Base-by-base conservation (phyloP, 2,888 invertebrate species). In the Gortyna flavago region DNA sequence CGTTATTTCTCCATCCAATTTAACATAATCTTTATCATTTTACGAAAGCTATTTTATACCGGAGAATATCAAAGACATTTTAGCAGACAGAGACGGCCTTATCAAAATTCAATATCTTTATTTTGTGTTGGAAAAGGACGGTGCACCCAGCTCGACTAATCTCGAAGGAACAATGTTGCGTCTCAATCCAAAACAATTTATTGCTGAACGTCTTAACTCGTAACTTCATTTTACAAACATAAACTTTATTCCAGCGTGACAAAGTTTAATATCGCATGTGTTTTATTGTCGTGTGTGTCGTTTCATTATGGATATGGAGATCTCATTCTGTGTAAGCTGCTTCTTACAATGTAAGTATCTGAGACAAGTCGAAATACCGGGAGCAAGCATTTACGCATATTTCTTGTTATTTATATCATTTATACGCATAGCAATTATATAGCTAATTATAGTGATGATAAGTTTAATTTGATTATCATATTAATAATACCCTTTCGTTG, bases 21-120 rank as follows among this genome's bases (percentile, higher is more conserved):
- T 87, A 79, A 80, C 83, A 87, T 88, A 84, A 90, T 85, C 88
- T 87, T 87, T 84, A 88, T 88, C 88, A 89, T 91, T 87, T 89
- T 90, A 90, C 86, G 83, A 81, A 90, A 89, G 87, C 89, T 89
- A 90, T 89, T 92, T 91, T 91, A 88, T 89, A 91, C 85, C 89
- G 87, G 83, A 87, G 81, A 87, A 88, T 92, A 91, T 92, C 88
- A 90, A 92, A 91, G 90, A 89, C 89, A 90, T 91, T 90, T 90
- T 87, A 87, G 84, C 83, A 92, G 94, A 94, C 90, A 93, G 93
- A 94, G 93, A 93, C 87, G 88, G 90, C 89, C 90, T 94, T 95
- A 96, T 96, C 95, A 93, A 94, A 94, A 94, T 95, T 95, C 95
- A 94, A 96, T 96, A 96, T 95, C 95, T 96, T 95, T 95, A 96